Evolutionary conservation across 2,797 vertebrate species (phyloP).

Genomic region (Parotocinclus haroldoi): DNA sequence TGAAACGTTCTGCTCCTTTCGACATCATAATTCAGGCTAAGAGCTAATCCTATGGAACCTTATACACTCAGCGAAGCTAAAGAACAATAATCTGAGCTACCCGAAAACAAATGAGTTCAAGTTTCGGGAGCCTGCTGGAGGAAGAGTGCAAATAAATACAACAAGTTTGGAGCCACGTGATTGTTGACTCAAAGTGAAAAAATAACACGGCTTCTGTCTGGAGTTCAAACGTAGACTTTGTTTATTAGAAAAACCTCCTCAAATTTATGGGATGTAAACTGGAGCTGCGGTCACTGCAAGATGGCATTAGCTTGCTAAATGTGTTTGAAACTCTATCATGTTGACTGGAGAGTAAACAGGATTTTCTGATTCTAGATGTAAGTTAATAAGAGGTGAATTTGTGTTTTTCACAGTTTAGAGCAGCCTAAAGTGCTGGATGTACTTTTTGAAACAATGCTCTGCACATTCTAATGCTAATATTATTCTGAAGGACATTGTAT

Average conservation of each 20-base stretch:
- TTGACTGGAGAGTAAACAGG: too few species aligned
- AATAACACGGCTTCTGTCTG: not conserved
- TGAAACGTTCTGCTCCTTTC: constrained; percentile 24
- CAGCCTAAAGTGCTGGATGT: constrained; percentile 2
- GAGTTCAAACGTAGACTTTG: not conserved
- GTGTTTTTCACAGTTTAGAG: too few species aligned
- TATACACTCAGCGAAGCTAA: constrained; percentile 7
- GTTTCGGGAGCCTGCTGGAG: too few species aligned
- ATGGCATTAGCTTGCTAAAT: too few species aligned
- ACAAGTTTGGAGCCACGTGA: not conserved
- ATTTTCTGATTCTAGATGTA: too few species aligned
- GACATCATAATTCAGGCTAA: constrained; percentile 17
- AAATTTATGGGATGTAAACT: too few species aligned
- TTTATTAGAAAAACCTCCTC: too few species aligned
- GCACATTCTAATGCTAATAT: constrained; percentile 6
- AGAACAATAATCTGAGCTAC: not conserved
- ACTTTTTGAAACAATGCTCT: not conserved
- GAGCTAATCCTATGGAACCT: constrained; percentile 31
- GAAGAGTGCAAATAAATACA: too few species aligned
- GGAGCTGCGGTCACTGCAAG: too few species aligned
- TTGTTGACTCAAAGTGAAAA: constrained; percentile 1
- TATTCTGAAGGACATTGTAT: constrained; percentile 14
- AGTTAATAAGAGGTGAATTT: too few species aligned
- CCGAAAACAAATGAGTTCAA: not conserved
- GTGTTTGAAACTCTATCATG: too few species aligned